Conservation (phyloP, 2,113 vertebrate species). For the Eubucco bourcierii region DNA sequence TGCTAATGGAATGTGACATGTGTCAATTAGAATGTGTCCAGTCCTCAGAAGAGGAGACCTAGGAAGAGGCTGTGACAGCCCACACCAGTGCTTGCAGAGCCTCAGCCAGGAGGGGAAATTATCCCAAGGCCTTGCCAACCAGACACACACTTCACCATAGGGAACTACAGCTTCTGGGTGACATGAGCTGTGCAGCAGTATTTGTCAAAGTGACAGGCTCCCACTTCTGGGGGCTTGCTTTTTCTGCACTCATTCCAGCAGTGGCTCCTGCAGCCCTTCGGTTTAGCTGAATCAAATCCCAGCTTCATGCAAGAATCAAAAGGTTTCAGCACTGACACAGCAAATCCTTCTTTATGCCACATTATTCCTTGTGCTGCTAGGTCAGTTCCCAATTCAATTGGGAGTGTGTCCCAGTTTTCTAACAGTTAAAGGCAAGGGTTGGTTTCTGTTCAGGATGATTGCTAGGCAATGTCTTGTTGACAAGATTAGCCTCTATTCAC, state of each 20-base stretch:
- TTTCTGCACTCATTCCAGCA: rapidly evolving
- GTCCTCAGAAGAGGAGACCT: not conserved
- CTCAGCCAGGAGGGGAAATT: not conserved
- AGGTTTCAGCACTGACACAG: not conserved
- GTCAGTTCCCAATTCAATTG: not conserved
- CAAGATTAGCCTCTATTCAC: not conserved
- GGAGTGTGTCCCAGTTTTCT: not conserved
- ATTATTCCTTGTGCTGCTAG: not conserved
- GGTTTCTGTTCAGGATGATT: not conserved
- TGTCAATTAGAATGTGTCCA: not conserved
- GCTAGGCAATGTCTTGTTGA: not conserved
- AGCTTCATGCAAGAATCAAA: not conserved
- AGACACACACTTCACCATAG: not conserved
- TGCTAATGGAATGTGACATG: not conserved
- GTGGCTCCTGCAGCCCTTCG: not conserved
- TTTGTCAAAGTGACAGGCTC: conserved; percentile 12
- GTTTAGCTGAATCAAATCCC: not conserved
- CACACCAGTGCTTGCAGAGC: rapidly evolving
- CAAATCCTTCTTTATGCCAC: not conserved
- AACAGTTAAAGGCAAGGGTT: not conserved
- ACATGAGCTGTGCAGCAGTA: not conserved
- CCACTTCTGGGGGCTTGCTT: not conserved
- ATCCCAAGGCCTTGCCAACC: not conserved
- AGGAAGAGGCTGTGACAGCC: not conserved
- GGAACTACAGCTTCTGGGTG: not conserved